Conservation (phyloP, 1,140 invertebrate genomes). For the Drosophila littoralis region DNA sequence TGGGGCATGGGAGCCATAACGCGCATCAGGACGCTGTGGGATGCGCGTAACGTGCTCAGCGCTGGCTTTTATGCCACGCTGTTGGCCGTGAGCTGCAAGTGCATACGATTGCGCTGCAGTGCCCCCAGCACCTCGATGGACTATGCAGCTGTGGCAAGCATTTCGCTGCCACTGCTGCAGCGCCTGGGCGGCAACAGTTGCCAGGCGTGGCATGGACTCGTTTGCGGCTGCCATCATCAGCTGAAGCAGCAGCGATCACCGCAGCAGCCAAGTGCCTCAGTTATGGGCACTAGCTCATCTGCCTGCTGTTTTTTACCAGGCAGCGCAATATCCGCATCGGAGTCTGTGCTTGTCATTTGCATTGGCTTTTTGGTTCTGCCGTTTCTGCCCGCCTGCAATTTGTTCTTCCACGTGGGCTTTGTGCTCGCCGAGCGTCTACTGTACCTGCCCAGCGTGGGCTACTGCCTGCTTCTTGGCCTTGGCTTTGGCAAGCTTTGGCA, state of each 20-base stretch:
- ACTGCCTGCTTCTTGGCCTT: conserved; percentile 95
- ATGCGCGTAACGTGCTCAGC: conserved; percentile 90
- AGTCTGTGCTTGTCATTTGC: conserved; percentile 89
- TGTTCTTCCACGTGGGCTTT: conserved; percentile 98
- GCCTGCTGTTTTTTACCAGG: too few relatives aligned
- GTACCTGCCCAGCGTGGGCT: conserved; percentile 98
- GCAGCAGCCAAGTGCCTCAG: neutral
- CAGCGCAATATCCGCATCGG: neutral
- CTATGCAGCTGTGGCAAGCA: conserved; percentile 52
- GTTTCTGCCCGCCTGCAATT: conserved; percentile 97
- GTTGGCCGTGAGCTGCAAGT: conserved; percentile 83
- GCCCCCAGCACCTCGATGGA: conserved; percentile 23
- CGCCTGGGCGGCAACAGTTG: conserved; percentile 54
- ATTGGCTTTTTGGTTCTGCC: conserved; percentile 94
- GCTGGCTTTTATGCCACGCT: conserved; percentile 89
- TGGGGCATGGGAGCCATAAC: conserved; percentile 98
- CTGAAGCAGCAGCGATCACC: conserved; percentile 8
- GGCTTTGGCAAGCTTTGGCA: conserved; percentile 88
- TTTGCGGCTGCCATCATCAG: conserved; percentile 54
- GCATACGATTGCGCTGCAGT: conserved; percentile 11
- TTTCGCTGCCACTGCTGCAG: conserved; percentile 52
- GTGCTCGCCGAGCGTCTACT: conserved; percentile 97
- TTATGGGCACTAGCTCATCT: conserved; percentile 6
- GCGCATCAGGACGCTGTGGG: conserved; percentile 89
- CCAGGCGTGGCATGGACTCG: conserved; percentile 46